Conservation (phyloP, 2,888 invertebrate genomes). For the Imbricaverruca yamaguchii region DNA sequence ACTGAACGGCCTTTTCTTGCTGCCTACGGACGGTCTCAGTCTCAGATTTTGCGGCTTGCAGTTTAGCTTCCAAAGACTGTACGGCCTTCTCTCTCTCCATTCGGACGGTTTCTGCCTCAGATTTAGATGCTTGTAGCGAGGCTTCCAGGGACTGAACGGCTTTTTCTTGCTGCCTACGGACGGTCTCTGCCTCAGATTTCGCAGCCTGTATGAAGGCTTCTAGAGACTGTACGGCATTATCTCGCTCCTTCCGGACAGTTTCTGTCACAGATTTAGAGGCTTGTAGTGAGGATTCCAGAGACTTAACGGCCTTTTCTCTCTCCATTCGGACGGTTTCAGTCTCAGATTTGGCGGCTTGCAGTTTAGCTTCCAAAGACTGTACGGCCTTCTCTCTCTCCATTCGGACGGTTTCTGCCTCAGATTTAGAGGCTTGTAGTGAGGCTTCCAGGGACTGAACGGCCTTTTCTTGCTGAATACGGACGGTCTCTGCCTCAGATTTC, state of each 20-base stretch:
- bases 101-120: not conserved
- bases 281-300: not conserved
- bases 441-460: not conserved
- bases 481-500: not conserved
- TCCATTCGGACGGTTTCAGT: too few species aligned
- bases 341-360: not conserved
- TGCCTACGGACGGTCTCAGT: not conserved
- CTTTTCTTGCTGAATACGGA: not conserved
- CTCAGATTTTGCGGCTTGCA: not conserved
- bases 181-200: not conserved
- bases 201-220: not conserved
- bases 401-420: not conserved
- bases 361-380: not conserved
- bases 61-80: not conserved
- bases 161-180: not conserved
- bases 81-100: not conserved
- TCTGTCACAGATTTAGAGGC: not conserved
- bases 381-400: not conserved
- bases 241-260: not conserved
- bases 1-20: not conserved
- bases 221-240: not conserved
- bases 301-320: not conserved
- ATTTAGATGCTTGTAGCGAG: not conserved
- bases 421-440: not conserved
- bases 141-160: not conserved